Base-by-base conservation (phyloP, 2,888 invertebrate species). In the Acleris emargana region DNA sequence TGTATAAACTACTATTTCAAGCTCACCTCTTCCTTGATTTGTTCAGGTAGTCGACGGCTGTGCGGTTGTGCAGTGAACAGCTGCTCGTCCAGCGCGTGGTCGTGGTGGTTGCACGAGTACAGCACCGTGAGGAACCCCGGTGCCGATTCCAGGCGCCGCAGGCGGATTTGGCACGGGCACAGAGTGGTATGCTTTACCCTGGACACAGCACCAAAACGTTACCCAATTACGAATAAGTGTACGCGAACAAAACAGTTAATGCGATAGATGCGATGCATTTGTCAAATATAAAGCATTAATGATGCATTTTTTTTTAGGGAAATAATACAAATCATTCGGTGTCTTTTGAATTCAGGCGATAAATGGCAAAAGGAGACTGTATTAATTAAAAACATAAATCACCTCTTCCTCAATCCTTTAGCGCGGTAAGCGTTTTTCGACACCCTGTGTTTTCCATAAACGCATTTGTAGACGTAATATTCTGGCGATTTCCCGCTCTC, bases 101-200 rank as follows among this genome's bases (percentile, higher is more conserved):
- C 64, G 55, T 66, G 64, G 18, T 66, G 64, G 25, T 66, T 66
- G 60, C 64, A 66, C 4, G 64, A 66, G 38, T 66, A 66, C 17
- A 66, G 13, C 7, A 60, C 64, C 6, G 64, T 66, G 32, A 66
- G 55, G 51, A 55, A 66, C 7, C 22, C 16, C 50, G 64, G 59
- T 6, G 60, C 55, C 4, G 55, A 20, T 1, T 66, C 55, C n/a
- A 55, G 3, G 0, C 64, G 54, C 17, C 64, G 42, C 22, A 66
- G 51, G 1, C 64, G 60, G 32, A 66, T 66, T 16, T 60, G 64
- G 43, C 64, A 66, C 16, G 64, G 64, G 38, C 64, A 66, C 43
- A 51, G 32, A 43, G 64, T 66, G 4, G 59, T 64, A 28, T 43
- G 11, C 28, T 42, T 59, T 18, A 38, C 45, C 28, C 64, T 64